Conservation (phyloP, 2,113 vertebrate species). For the Myotis davidii region DNA sequence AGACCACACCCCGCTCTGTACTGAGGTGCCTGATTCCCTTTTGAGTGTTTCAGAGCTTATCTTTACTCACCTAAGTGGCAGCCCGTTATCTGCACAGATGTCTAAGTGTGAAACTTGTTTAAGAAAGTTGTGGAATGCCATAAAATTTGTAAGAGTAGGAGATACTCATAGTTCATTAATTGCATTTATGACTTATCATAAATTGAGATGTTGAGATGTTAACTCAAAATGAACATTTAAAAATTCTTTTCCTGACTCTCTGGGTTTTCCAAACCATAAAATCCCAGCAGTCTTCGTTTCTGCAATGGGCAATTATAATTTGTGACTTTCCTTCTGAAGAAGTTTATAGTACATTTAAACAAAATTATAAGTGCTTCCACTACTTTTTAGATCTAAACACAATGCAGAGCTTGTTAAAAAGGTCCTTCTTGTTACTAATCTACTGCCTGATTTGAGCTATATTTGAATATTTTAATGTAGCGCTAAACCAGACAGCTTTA, state of each 20-base stretch:
- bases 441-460: not conserved
- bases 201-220: slow-evolving; percentile 3
- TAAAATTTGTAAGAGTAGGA: not conserved
- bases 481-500: not conserved
- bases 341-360: not conserved
- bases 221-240: slow-evolving; percentile 47
- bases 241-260: slow-evolving; percentile 43
- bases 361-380: slow-evolving; percentile 8
- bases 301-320: not conserved
- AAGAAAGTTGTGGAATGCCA: not conserved
- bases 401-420: not conserved
- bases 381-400: not conserved
- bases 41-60: not conserved
- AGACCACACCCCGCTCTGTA: not conserved
- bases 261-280: slow-evolving; percentile 22
- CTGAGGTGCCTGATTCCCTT: not conserved
- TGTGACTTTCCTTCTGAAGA: slow-evolving; percentile 6
- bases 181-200: slow-evolving; percentile 37
- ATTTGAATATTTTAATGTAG: not conserved
- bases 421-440: not conserved
- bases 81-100: not conserved
- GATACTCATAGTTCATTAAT: not conserved
- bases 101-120: not conserved
- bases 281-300: not conserved
- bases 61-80: slow-evolving; percentile 13